Base-by-base conservation (phyloP, 2,888 invertebrate genomes). In the Drosophila macrospina region DNA sequence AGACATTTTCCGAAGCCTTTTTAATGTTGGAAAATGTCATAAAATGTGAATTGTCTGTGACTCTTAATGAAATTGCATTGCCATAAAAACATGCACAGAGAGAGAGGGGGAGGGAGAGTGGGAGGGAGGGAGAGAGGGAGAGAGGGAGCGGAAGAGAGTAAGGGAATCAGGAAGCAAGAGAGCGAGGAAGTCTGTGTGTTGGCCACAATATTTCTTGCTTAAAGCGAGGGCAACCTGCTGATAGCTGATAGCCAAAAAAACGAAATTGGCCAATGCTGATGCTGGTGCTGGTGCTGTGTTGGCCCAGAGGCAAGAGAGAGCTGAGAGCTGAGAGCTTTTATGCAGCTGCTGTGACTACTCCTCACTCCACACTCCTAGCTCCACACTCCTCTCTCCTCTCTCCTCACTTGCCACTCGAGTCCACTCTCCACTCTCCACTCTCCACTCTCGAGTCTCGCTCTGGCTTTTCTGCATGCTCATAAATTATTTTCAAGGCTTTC, bases 401-500 rank as follows among this genome's bases (percentile, higher is more conserved):
- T 30, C n/a, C n/a, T n/a, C 20, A 20, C 20, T 20, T 3, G 20
- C 20, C 20, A 20, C 20, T 20, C 8, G 28, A 28, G 6, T 28
- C 28, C 6, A 28, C 20, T n/a, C 26, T 26, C 26, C 26, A 26
- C 26, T 26, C 26, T 26, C 26, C 1, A 26, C 26, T 26, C 64
- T 60, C 8, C 1, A 11, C 8, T 24, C 34, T 30, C n/a, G 32
- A 15, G 13, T 42, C 34, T 48, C 56, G 63, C 34, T 48, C 56
- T 56, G 45, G 54, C 68, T 64, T 70, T 74, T 74, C 66, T 64
- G 66, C 75, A 70, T 73, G 70, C 69, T 67, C 86, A 83, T 83
- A 82, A 86, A 82, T 82, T 78, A 82, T 86, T 65, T 63, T 69
- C 73, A 80, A 61, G 75, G 65, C 62, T 66, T 52, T 45, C 60